Base-by-base conservation (phyloP, 2,113 vertebrate species). In the Pitta sordida region DNA sequence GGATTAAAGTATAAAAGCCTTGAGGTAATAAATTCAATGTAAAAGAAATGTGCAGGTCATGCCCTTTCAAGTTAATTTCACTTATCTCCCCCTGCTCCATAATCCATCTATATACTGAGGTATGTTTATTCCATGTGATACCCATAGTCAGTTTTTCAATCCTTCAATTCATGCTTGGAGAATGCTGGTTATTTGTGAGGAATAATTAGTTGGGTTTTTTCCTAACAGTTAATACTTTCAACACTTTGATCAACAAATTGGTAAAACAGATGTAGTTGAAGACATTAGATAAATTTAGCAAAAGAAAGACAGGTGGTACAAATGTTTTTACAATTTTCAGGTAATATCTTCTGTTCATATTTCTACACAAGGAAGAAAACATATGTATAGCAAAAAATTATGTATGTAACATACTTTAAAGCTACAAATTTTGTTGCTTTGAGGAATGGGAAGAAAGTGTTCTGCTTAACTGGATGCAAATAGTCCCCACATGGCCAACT, bases 61-160 rank as follows among this genome's bases (percentile, higher is more conserved):
- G 75, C 67, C 83, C 77, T 93, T 96, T 95, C 74, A 67, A 62
- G 83, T 87, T 95, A 91, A 93, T 85, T 93, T 94, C 71, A 76
- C 76, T 88, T 86, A 60, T 81, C 62, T 88, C 43, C 17, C 27
- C 44, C 79, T 76, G 53, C 60, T 71, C 30, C 79, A 75, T 85
- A 93, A 67, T 88, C 56, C 86, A 78, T 1, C 60, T 11, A 1
- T 77, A 65, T 51, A 68, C 1, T 90, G 60, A 85, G 48, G 10
- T 58, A 10, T 62, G 48, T 55, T 65, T 86, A 60, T 84, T 90
- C 37, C 76, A 37, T 49, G 23, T 32, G 37, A 71, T 77, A 43
- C n/a, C 68, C 21, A 21, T 65, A 83, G 56, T 91, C 37, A 30
- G 19, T 78, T 39, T 69, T 88, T 79, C 34, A 68, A 71, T 79